Evolutionary conservation across 2,888 invertebrate species (phyloP).

Genomic region (Drosophila rellima): DNA sequence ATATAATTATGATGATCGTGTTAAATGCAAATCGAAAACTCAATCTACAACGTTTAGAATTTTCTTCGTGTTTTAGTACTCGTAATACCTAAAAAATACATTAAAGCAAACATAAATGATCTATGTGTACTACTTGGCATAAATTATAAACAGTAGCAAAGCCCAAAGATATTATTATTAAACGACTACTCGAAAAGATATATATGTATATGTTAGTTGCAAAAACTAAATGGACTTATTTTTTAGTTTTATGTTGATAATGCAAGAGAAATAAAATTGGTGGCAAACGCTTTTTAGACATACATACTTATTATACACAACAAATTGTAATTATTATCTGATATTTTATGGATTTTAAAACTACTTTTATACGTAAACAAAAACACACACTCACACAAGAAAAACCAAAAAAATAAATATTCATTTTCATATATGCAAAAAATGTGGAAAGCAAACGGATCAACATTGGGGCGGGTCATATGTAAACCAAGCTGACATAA

Average conservation of each 20-base stretch:
- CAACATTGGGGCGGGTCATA: slow-evolving; percentile 54
- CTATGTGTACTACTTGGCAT: slow-evolving; percentile 71
- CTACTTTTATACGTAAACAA: slow-evolving; percentile 77
- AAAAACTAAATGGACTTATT: slow-evolving; percentile 66
- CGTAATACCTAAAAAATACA: slow-evolving; percentile 41
- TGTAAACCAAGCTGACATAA: slow-evolving; percentile 34
- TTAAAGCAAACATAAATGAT: slow-evolving; percentile 41
- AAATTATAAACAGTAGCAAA: slow-evolving; percentile 66
- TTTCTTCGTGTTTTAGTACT: slow-evolving; percentile 65
- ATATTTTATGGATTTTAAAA: slow-evolving; percentile 78
- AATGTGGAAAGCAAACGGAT: slow-evolving; percentile 27
- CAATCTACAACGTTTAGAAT: slow-evolving; percentile 55
- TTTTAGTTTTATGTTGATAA: slow-evolving; percentile 64
- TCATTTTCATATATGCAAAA: slow-evolving; percentile 63
- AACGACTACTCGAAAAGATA: slow-evolving; percentile 59
- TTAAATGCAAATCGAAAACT: slow-evolving; percentile 43
- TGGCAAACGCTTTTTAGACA: slow-evolving; percentile 73
- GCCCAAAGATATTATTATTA: slow-evolving; percentile 81
- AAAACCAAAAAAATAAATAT: slow-evolving; percentile 68
- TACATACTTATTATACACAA: slow-evolving; percentile 50
- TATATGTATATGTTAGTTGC: slow-evolving; percentile 70
- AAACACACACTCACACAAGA: slow-evolving; percentile 29
- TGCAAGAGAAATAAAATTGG: slow-evolving; percentile 38
- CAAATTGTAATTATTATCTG: slow-evolving; percentile 77
- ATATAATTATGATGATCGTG: slow-evolving; percentile 22